Evolutionary conservation across 1,140 invertebrate species (phyloP).

Genomic region (Diplogasteroides magnus): DNA sequence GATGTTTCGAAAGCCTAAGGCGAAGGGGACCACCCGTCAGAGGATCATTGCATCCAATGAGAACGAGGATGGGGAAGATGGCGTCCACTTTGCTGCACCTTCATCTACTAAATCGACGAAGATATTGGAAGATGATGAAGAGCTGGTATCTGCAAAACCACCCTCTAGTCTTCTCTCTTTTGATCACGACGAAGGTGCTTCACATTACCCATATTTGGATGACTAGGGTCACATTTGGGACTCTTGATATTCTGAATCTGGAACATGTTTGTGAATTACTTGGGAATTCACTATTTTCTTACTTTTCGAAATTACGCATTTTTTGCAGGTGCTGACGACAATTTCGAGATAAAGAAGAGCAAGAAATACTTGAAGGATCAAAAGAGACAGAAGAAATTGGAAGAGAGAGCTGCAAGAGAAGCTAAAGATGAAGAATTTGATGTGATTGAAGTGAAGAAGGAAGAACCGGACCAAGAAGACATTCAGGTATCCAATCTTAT

Average conservation of each 20-base stretch:
- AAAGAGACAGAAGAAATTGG: conserved; percentile 17
- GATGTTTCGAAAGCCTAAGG: not conserved
- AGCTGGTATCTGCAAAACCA: not conserved
- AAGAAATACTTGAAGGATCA: conserved; percentile 22
- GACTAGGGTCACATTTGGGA: too few relatives aligned
- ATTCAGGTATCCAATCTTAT: too few relatives aligned
- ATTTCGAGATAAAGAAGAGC: conserved; percentile 16
- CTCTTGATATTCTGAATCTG: too few relatives aligned
- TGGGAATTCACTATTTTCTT: not conserved
- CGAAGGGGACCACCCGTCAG: not conserved
- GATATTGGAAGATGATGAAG: not conserved
- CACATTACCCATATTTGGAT: too few relatives aligned
- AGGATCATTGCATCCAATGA: not conserved
- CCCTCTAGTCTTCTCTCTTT: not conserved
- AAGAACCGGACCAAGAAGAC: too few relatives aligned
- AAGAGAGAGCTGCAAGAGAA: conserved; percentile 16
- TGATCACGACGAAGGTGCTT: not conserved
- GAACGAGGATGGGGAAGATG: not conserved
- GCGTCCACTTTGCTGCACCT: too few relatives aligned
- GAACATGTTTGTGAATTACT: too few relatives aligned
- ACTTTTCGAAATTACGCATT: too few relatives aligned
- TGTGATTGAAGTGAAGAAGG: conserved; percentile 7
- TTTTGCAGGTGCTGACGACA: conserved; percentile 18
- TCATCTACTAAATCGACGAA: too few relatives aligned
- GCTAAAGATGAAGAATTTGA: conserved; percentile 18